These are phyloP conservation scores for Oncorhynchus nerka DNA, from an alignment of 2,113 vertebrate genomes.

Conservation along the genomic window DNA sequence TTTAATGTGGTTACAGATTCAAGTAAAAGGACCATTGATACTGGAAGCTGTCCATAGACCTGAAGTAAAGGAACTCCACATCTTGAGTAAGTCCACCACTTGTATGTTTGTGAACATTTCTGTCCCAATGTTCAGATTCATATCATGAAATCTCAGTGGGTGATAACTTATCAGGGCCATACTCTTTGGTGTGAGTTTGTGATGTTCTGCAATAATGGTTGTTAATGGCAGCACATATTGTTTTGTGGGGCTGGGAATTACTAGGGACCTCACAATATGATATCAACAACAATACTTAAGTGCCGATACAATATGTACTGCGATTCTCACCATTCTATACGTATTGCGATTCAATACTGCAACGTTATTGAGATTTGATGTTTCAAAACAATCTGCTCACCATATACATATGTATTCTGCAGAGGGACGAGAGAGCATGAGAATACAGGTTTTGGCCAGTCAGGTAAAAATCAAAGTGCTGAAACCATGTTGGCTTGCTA, in stretches of 20 bases:
- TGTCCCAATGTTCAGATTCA: not conserved
- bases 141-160: not conserved
- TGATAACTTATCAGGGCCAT: not conserved
- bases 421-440: too few relatives aligned
- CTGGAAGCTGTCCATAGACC: conserved; percentile 92
- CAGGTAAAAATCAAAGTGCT: too few relatives aligned
- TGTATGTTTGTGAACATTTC: not conserved
- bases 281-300: too few relatives aligned
- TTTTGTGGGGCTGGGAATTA: not conserved
- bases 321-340: too few relatives aligned
- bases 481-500: too few relatives aligned
- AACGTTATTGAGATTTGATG: too few relatives aligned
- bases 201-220: not conserved
- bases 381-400: too few relatives aligned
- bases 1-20: conserved; percentile 74
- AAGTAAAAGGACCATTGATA: conserved; percentile 95
- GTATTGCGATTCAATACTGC: too few relatives aligned
- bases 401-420: not conserved
- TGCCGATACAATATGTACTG: too few relatives aligned
- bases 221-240: not conserved
- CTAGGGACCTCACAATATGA: too few relatives aligned
- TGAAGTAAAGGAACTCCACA: conserved; percentile 89
- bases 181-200: not conserved
- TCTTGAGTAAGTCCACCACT: conserved; percentile 81
- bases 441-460: too few relatives aligned